These are phyloP conservation scores for Rhinogobius similis DNA, from an alignment of 2,113 vertebrate species.

Conservation along the genomic window DNA sequence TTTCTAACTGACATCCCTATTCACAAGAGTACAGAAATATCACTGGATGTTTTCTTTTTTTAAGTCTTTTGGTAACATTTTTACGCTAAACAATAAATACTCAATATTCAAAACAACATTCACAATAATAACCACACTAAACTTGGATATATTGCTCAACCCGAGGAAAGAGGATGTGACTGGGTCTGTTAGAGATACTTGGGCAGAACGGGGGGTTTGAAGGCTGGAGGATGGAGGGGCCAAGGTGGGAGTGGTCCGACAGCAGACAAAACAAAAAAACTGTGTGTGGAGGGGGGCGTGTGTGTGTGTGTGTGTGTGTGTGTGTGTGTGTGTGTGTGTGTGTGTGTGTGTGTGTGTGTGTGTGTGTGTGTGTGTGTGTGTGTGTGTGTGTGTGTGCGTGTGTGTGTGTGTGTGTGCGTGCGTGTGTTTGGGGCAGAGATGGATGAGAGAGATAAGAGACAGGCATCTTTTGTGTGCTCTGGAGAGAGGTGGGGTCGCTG, in stretches of 20 bases:
- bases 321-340: too few species aligned
- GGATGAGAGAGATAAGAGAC: conserved; percentile 33
- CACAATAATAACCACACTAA: too few species aligned
- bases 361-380: background rate
- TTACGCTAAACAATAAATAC: too few species aligned
- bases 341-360: background rate
- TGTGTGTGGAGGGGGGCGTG: background rate
- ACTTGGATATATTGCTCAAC: too few species aligned
- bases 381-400: too few species aligned
- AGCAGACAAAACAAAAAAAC: conserved; percentile 23
- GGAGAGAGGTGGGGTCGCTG: conserved; percentile 1
- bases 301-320: background rate
- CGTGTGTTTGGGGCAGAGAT: background rate
- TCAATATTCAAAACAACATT: too few species aligned
- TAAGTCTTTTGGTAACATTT: too few species aligned
- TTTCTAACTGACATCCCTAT: too few species aligned
- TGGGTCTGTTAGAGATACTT: conserved; percentile 26
- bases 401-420: too few species aligned
- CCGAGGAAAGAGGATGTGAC: too few species aligned
- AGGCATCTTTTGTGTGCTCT: conserved; percentile 54
- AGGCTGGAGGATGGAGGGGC: conserved; percentile 21
- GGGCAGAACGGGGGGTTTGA: conserved; percentile 38
- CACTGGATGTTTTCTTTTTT: too few species aligned
- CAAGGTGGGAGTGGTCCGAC: conserved; percentile 28
- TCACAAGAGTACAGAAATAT: too few species aligned